These are phyloP conservation scores for Physella acuta DNA, from an alignment of 1,140 invertebrate genomes.

Conservation along the genomic window DNA sequence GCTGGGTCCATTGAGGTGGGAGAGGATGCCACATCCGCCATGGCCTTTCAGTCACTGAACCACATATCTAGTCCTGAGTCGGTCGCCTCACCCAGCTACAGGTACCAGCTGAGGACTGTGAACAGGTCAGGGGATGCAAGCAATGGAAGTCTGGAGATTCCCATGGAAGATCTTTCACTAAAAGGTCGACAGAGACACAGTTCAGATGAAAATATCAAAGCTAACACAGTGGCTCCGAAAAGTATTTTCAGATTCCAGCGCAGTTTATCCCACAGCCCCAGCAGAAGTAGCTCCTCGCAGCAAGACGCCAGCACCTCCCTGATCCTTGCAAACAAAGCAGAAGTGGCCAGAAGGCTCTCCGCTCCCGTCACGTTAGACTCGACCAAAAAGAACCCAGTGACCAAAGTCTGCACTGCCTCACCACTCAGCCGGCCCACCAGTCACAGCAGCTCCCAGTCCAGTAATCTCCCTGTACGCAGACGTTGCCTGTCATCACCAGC, in stretches of 20 bases:
- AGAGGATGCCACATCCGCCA: constrained; percentile 61
- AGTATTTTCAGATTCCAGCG: constrained; percentile 24
- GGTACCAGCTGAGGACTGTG: constrained; percentile 5
- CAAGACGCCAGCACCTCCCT: constrained; percentile 13
- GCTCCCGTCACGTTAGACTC: not conserved
- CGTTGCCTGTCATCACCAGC: constrained; percentile 39
- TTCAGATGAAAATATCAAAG: constrained; percentile 25
- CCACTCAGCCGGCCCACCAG: constrained; percentile 32
- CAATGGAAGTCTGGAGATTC: constrained; percentile 68
- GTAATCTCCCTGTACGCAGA: constrained; percentile 25
- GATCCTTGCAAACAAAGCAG: not conserved
- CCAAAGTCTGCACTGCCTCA: constrained; percentile 15
- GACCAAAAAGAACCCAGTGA: constrained; percentile 1
- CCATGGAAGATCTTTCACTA: constrained; percentile 73
- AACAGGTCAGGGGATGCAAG: not conserved
- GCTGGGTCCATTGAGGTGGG: constrained; percentile 36
- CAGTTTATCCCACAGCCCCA: constrained; percentile 48
- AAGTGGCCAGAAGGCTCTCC: constrained; percentile 20
- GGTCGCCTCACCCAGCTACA: not conserved
- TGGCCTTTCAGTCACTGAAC: constrained; percentile 70
- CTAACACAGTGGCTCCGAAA: constrained; percentile 1
- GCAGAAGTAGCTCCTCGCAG: constrained; percentile 30
- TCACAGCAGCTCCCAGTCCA: constrained; percentile 30
- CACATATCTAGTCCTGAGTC: constrained; percentile 25
- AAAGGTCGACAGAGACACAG: constrained; percentile 37